These are phyloP conservation scores for Prosapia bicincta DNA, from an alignment of 2,888 invertebrate genomes.

Conservation along the genomic window DNA sequence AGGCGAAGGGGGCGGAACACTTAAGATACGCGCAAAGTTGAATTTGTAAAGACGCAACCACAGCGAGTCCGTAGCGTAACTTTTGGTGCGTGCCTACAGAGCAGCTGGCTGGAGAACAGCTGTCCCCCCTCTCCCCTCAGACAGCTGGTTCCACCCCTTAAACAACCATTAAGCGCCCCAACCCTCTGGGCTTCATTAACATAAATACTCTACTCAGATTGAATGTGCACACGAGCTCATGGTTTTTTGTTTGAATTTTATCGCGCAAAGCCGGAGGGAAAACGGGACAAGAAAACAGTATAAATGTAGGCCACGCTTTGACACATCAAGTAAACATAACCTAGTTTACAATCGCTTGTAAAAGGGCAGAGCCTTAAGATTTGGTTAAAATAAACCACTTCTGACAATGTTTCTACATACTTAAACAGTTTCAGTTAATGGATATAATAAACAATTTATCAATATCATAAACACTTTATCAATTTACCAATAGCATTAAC, in stretches of 20 bases:
- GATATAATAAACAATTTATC: no score
- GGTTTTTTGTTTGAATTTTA: neutral
- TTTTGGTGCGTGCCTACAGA: neutral
- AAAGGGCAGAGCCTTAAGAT: no score
- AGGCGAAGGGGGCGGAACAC: neutral
- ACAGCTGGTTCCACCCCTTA: neutral
- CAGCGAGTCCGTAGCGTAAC: neutral
- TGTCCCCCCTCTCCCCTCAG: neutral
- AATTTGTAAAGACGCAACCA: neutral
- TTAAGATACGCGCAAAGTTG: neutral
- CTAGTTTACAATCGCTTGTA: no score
- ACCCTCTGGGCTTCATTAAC: neutral
- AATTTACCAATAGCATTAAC: no score
- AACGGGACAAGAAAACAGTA: no score
- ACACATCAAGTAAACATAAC: no score
- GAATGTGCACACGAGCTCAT: neutral
- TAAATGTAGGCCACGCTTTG: neutral
- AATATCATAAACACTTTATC: no score
- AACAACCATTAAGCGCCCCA: neutral
- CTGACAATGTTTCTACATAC: no score
- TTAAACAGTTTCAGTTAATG: no score
- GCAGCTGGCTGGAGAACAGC: neutral
- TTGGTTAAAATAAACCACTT: no score
- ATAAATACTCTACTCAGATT: slow-evolving; percentile 2
- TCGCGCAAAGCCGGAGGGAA: neutral